Base-by-base conservation (phyloP, 2,113 vertebrate species). In the Pithys albifrons region DNA sequence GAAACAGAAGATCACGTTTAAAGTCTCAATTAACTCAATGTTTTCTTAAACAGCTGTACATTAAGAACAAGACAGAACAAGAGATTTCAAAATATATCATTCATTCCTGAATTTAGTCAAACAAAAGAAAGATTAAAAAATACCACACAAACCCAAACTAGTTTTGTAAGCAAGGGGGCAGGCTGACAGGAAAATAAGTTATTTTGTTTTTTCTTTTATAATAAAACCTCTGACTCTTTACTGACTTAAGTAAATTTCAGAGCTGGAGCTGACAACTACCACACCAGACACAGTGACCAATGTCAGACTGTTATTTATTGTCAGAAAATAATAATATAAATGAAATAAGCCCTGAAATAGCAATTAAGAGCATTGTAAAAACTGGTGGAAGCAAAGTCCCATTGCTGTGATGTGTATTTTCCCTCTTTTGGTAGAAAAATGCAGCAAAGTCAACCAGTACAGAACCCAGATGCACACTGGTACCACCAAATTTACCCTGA, bases 261-360 rank as follows among this genome's bases (percentile, higher is more conserved):
- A 89, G 48, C 58, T 41, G 64, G 18, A 67, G 28, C 18, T 89
- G 48, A 55, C 35, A 91, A 59, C 48, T 87, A 35, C 12, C 6
- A 67, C 41, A 82, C 6, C 8, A 70, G 23, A 52, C 8, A 69
- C 48, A 17, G 33, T 64, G 16, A 48, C 11, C 7, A 12, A 76
- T 72, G 22, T 74, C 65, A 81, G 31, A 64, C 28, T 46, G 16
- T 27, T 90, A 57, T 31, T 79, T 55, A 57, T 82, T 67, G 31
- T 91, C 91, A 95, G 54, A 93, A 97, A 95, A 78, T 17, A 49
- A n/a, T 35, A 82, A 67, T 58, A 57, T 52, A 77, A 87, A 28
- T 87, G 24, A 71, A 64, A 55, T 52, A 72, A 92, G 27, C 45
- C 54, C 43, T 28, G 37, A 94, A 87, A 89, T 24, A 85, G 70